phyloP scores from a whole-genome alignment of 1,140 invertebrate species.

The Drosophila orosa region DNA sequence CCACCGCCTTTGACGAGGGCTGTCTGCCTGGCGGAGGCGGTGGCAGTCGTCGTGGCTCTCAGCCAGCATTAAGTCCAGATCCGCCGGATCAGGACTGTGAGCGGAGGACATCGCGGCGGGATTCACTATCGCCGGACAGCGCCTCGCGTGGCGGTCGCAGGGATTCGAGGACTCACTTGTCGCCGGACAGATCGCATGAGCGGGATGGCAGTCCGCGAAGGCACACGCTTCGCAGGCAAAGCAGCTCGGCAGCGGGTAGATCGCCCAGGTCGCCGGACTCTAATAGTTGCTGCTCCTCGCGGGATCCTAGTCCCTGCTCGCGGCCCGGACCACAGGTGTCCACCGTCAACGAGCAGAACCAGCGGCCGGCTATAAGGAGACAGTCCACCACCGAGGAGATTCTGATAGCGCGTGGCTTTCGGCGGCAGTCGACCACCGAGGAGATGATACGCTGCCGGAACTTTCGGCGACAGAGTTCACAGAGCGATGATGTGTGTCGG shows the following conservation, averaged over 20 bases:
- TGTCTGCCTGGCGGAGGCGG: slow-evolving; percentile 88
- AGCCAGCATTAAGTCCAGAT: slow-evolving; percentile 92
- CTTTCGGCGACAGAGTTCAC: slow-evolving; percentile 92
- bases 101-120: slow-evolving; percentile 90
- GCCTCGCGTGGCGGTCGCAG: slow-evolving; percentile 89
- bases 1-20: slow-evolving; percentile 94
- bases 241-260: slow-evolving; percentile 88
- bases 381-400: slow-evolving; percentile 97
- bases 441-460: slow-evolving; percentile 96
- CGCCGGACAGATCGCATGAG: slow-evolving; percentile 89
- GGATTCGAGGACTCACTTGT: slow-evolving; percentile 91
- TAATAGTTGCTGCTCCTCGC: slow-evolving; percentile 89
- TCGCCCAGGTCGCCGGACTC: slow-evolving; percentile 89
- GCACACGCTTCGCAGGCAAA: slow-evolving; percentile 90
- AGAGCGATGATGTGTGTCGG: slow-evolving; percentile 90
- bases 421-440: slow-evolving; percentile 94
- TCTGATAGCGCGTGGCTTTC: slow-evolving; percentile 94
- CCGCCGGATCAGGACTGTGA: slow-evolving; percentile 85
- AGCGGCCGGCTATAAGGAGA: slow-evolving; percentile 88
- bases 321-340: slow-evolving; percentile 85
- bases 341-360: slow-evolving; percentile 85
- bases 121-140: slow-evolving; percentile 94
- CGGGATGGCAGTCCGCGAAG: slow-evolving; percentile 89
- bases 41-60: slow-evolving; percentile 89
- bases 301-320: slow-evolving; percentile 90